phyloP scores from a whole-genome alignment of 2,888 invertebrate species.

The Bruchidius siliquastri region DNA sequence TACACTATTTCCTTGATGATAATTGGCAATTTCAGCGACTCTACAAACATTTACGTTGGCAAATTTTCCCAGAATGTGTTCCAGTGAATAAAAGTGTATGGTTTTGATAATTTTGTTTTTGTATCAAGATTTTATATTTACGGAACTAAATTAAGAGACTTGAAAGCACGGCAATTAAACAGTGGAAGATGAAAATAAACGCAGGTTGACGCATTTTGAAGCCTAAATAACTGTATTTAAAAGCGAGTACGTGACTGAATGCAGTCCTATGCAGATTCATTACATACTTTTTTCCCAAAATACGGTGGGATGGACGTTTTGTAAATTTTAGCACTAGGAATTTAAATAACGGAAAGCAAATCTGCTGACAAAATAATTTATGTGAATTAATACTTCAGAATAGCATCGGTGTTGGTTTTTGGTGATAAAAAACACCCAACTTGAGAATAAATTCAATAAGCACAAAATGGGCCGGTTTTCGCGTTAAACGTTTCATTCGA shows the following conservation, averaged over 20 bases:
- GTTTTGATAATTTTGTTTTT: not conserved
- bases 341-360: too few relatives aligned
- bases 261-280: not conserved
- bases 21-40: not conserved
- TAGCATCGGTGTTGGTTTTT: too few relatives aligned
- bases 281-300: not conserved
- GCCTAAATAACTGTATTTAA: not conserved
- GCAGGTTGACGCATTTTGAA: not conserved
- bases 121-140: not conserved
- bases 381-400: too few relatives aligned
- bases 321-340: too few relatives aligned
- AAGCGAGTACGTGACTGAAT: not conserved
- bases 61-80: not conserved
- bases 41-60: not conserved
- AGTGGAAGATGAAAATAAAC: not conserved
- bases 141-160: not conserved
- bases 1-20: not conserved
- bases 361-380: too few relatives aligned
- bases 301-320: too few relatives aligned
- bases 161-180: not conserved
- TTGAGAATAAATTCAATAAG: too few relatives aligned
- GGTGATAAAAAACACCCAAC: too few relatives aligned
- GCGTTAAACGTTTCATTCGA: too few relatives aligned
- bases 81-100: not conserved
- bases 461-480: too few relatives aligned